Evolutionary conservation across 64 coral and sea anemone genomes (phyloP), one percentile per base, ranked within the genome.

Genomic region (Pocillopora verrucosa): DNA sequence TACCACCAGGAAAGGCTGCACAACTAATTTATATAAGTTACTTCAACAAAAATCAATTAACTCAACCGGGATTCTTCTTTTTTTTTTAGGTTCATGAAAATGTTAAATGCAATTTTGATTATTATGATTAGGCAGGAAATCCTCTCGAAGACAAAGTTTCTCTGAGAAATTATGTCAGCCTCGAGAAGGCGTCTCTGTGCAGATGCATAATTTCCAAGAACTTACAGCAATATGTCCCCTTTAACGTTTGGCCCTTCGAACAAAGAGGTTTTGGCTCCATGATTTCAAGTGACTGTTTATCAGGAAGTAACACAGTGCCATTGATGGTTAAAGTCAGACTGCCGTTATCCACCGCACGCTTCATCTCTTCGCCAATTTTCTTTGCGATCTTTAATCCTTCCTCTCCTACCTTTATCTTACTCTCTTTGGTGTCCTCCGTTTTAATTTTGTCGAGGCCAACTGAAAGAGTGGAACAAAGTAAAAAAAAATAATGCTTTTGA

Each of bases 141-240:
- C 41, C 6, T 45, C 2, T 45, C 41, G 41, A 45, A 45, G n/a
- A 45, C 41, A 45, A 45, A 45, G 6, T 2, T 45, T 45, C 41
- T 45, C 41, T 45, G 41, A 45, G 41, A 45, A 45, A 3, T 45
- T 45, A 45, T 2, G 6, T 3, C 2, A 45, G 41, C 41, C 41
- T 3, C 2, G 41, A 45, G 6, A 45, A 3, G 41, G 41, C 41
- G 6, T 45, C 41, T 45, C 41, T 45, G 41, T 45, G 41, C 41
- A 45, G 41, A 45, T 45, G 6, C 41, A 3, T 45, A 45, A 45
- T 45, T 45, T 45, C 41, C 41, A 3, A 45, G 41, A 45, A 90
- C 51, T 82, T 90, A 90, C 88, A 34, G 13, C 88, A 90, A 65
- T 81, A 34, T 36, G 51, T 57, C 17, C 70, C 88, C 61, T 72